Evolutionary conservation across 2,888 invertebrate species (phyloP), one percentile per base, ranked within the genome.

Genomic region (Dusona sp.): DNA sequence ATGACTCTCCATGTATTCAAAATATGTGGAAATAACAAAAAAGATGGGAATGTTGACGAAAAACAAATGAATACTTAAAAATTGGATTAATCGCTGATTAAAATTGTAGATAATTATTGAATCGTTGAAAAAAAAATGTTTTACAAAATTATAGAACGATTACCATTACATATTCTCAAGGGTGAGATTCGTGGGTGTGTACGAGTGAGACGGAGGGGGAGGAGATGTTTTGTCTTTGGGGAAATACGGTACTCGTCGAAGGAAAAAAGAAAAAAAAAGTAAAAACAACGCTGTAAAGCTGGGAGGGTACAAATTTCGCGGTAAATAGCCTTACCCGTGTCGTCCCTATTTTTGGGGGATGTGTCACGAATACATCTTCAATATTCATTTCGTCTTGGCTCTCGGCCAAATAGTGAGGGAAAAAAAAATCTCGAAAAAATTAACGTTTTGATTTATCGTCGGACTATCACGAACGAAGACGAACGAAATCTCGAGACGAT

Each of bases 181-280:
- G 45, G 13, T 36, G 67, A 38, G 9, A 70, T 82, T 75, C 33
- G 33, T 36, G 57, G 68, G 25, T 42, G 67, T 29, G 33, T 45
- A 19, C 48, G 78, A 36, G 22, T 7, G 9, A 29, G 22, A 48
- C 2, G 16, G 45, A 16, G 29, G 45, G 13, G 54, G 9, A 33
- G 45, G 36, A 61, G 13, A 33, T 42, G 57, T 13, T 73, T 79
- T 67, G 70, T 72, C 84, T 79, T 80, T 72, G 65, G 84, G 84
- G 80, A 84, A 84, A 84, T 84, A 84, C 65, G 51, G 75, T 67
- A 73, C 75, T 68, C 38, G 70, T n/a, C 45, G 64, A 57, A 7
- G 16, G 25, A 42, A 38, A 74, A 38, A 54, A 42, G 25, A 64
- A 70, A 70, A 83, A 68, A 67, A 65, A 7, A 61, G 11, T 11